Evolutionary conservation across 2,888 invertebrate genomes (phyloP).

Genomic region (Trachelus tabidus): DNA sequence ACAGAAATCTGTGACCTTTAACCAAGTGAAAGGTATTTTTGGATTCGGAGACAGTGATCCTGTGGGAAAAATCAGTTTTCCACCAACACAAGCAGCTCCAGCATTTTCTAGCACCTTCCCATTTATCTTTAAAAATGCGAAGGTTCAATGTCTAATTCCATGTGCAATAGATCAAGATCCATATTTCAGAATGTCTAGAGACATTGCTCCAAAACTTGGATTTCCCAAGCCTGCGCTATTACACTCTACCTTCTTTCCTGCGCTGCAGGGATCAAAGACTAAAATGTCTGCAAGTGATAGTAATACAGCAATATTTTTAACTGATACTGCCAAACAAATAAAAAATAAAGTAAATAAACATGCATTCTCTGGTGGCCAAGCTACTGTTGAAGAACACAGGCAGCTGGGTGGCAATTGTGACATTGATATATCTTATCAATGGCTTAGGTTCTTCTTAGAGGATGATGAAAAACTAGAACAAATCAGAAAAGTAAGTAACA

Average conservation of each 20-base stretch:
- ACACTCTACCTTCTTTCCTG: constrained; percentile 91
- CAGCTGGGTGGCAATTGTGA: constrained; percentile 93
- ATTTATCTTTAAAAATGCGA: constrained; percentile 84
- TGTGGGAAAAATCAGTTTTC: constrained; percentile 97
- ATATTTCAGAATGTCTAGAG: constrained; percentile 98
- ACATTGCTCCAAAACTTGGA: constrained; percentile 94
- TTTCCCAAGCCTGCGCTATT: constrained; percentile 88
- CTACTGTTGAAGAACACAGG: constrained; percentile 93
- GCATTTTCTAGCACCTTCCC: constrained; percentile 92
- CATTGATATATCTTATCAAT: constrained; percentile 95
- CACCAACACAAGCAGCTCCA: constrained; percentile 96
- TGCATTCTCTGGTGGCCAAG: constrained; percentile 97
- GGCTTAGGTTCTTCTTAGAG: constrained; percentile 93
- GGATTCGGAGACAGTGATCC: constrained; percentile 96
- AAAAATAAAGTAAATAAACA: constrained; percentile 97
- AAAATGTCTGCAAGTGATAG: constrained; percentile 99
- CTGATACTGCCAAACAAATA: constrained; percentile 93
- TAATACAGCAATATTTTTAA: constrained; percentile 94
- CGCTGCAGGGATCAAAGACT: constrained; percentile 94
- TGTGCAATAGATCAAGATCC: constrained; percentile 99
- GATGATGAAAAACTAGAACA: constrained; percentile 88
- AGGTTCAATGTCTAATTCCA: constrained; percentile 88
- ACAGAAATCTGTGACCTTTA: constrained; percentile 95
- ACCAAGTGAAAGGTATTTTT: constrained; percentile 98
- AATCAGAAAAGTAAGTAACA: constrained; percentile 71